Percentiles rank a stretch among this genome's conserved stretches.
Evolutionary conservation across 92 coral and sea anemone species (phyloP).

Genomic region (Isaurus tuberculatus): DNA sequence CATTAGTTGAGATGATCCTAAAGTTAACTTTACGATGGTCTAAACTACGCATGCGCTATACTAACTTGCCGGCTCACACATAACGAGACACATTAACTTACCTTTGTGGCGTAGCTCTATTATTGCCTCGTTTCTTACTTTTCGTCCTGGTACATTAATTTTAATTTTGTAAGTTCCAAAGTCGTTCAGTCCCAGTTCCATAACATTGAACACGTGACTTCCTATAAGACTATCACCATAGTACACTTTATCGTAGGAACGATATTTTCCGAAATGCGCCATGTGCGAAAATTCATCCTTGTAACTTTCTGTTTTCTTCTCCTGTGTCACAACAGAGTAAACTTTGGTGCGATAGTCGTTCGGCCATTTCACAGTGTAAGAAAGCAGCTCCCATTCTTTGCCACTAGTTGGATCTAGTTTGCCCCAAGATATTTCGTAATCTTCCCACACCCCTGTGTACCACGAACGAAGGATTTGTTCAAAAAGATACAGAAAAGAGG

Average conservation of each 20-base stretch:
- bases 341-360: conserved; percentile 37
- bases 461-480: not conserved
- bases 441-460: conserved; percentile 37
- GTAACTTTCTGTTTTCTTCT: conserved; percentile 8
- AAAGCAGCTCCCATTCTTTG: conserved; percentile 10
- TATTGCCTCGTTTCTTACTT: conserved; percentile 64
- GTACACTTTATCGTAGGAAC: conserved; percentile 72
- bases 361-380: conserved; percentile 39
- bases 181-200: conserved; percentile 59
- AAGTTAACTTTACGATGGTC: too few species aligned
- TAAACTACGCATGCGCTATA: too few species aligned
- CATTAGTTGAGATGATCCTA: too few species aligned
- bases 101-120: conserved; percentile 78
- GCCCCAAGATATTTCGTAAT: conserved; percentile 31
- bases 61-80: too few species aligned
- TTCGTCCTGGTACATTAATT: conserved; percentile 52
- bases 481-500: too few species aligned
- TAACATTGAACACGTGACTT: conserved; percentile 77
- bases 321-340: conserved; percentile 24
- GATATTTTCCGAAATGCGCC: conserved; percentile 62
- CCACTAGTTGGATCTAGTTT: conserved; percentile 23
- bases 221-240: conserved; percentile 71
- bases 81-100: not conserved
- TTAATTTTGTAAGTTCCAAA: conserved; percentile 79
- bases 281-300: conserved; percentile 23